Conservation (phyloP, 64 coral and sea anemone genomes). For the Acropora tenuis region DNA sequence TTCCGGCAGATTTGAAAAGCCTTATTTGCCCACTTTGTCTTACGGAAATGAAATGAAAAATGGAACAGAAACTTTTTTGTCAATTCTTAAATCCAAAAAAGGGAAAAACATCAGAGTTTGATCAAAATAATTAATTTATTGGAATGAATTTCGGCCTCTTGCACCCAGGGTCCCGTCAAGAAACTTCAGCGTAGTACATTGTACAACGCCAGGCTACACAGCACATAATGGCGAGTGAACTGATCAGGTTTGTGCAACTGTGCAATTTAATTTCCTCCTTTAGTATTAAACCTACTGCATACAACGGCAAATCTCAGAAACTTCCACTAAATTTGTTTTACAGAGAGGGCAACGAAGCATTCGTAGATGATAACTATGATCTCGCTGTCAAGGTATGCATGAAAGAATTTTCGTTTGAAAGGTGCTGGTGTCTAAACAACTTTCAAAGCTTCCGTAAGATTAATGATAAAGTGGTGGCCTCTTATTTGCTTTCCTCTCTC, state of each 20-base stretch:
- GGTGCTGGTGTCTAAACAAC: not conserved
- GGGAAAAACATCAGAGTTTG: no score
- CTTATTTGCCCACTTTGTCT: no score
- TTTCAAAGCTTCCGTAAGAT: no score
- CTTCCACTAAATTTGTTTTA: not conserved
- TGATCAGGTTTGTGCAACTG: not conserved
- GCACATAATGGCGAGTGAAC: slow-evolving; percentile 21
- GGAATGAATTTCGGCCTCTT: no score
- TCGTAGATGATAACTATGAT: slow-evolving; percentile 84
- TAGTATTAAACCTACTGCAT: not conserved
- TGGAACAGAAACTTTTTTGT: no score
- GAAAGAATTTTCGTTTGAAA: not conserved
- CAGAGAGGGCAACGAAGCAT: slow-evolving; percentile 88
- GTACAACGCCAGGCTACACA: not conserved
- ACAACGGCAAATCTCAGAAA: not conserved
- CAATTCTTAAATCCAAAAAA: no score
- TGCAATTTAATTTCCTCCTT: not conserved
- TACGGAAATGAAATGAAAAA: no score
- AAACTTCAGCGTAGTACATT: not conserved
- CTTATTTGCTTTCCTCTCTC: no score
- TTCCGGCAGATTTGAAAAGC: no score
- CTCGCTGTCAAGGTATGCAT: slow-evolving; percentile 75
- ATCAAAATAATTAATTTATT: no score
- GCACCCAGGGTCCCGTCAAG: no score
- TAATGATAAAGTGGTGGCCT: no score